Conservation (phyloP, 2,797 vertebrate genomes). For the Schizopygopsis pylzovi region DNA sequence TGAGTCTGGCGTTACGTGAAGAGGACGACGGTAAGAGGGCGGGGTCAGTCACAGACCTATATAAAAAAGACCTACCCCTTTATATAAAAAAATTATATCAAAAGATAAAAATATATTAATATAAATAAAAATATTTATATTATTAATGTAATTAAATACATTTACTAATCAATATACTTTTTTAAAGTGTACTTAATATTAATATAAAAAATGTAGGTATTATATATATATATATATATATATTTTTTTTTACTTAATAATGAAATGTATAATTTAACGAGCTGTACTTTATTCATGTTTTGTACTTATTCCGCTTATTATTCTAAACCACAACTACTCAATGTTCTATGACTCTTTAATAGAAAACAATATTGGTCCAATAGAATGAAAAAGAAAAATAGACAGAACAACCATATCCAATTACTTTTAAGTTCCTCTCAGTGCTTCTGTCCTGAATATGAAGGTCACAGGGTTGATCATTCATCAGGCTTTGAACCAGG, state of each 20-base stretch:
- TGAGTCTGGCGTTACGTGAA: too few species aligned
- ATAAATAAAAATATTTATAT: too few species aligned
- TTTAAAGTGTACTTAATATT: too few species aligned
- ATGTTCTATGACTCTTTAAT: background rate
- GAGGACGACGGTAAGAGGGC: too few species aligned
- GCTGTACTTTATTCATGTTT: background rate
- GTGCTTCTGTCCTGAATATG: background rate
- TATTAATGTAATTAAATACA: too few species aligned
- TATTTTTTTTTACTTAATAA: background rate
- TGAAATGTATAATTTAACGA: background rate
- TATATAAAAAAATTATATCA: too few species aligned
- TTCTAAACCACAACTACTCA: background rate
- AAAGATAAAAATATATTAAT: too few species aligned
- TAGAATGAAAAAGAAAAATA: background rate
- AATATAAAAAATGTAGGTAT: too few species aligned
- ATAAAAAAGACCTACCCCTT: too few species aligned
- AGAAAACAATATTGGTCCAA: background rate
- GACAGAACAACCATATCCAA: background rate
- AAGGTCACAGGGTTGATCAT: slow-evolving; percentile 21
- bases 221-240: too few species aligned
- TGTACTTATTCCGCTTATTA: background rate
- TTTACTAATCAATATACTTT: too few species aligned
- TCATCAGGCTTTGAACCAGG: background rate
- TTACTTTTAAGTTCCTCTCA: slow-evolving; percentile 1
- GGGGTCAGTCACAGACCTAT: too few species aligned